A percentile compares a stretch with the other conserved stretches of the same genome.
These are phyloP conservation scores for Polyodon spathula DNA, from an alignment of 2,113 vertebrate genomes.

Conservation along the genomic window DNA sequence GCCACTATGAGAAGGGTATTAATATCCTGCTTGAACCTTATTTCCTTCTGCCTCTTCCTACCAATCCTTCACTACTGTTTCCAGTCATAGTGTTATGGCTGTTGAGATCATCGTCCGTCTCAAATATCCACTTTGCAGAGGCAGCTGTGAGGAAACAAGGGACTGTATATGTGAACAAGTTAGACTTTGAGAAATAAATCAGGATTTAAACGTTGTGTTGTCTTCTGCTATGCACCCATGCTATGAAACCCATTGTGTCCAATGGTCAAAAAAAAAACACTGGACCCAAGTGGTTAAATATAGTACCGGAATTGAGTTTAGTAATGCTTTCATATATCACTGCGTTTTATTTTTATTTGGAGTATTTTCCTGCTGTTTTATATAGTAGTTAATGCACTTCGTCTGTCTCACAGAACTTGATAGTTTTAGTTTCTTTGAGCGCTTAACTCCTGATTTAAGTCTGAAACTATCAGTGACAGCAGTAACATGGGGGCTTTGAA, in stretches of 20 bases:
- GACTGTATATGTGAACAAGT: background rate
- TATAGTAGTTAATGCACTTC: background rate
- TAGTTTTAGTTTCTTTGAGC: background rate
- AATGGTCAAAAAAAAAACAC: background rate
- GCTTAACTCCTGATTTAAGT: conserved; percentile 18
- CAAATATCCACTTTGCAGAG: conserved; percentile 5
- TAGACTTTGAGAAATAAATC: conserved; percentile 11
- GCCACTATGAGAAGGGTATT: conserved; percentile 7
- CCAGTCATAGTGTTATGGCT: no score
- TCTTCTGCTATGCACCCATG: background rate
- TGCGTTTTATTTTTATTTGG: conserved; percentile 15
- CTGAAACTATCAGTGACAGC: conserved; percentile 6
- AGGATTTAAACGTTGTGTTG: conserved; percentile 7
- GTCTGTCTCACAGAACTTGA: conserved; percentile 13
- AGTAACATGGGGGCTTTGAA: conserved; percentile 11
- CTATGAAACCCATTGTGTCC: background rate
- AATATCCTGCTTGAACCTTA: conserved; percentile 5
- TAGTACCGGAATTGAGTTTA: background rate
- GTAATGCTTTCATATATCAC: conserved; percentile 16
- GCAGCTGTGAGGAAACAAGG: background rate
- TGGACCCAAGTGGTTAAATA: background rate
- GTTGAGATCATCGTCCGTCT: background rate
- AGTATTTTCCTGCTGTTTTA: conserved; percentile 18
- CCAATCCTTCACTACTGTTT: conserved; percentile 3
- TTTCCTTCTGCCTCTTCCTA: background rate